A percentile compares a stretch with the other conserved stretches of the same genome.
Evolutionary conservation across 1,140 invertebrate genomes (phyloP).

Genomic region (Phortica variegata): DNA sequence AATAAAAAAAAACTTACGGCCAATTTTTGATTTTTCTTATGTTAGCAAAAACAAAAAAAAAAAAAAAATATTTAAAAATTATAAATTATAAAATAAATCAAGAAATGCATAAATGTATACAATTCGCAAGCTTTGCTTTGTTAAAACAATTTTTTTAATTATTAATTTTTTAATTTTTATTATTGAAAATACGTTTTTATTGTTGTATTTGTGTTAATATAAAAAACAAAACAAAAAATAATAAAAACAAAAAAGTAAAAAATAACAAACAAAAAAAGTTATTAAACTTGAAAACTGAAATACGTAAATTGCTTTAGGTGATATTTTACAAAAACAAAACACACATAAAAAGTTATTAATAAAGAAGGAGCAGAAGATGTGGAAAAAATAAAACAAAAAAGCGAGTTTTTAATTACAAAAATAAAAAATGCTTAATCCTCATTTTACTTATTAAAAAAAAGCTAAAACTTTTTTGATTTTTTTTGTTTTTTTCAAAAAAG

Average conservation of each 20-base stretch:
- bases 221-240: conserved; percentile 19
- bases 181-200: conserved; percentile 32
- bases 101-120: conserved; percentile 31
- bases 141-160: conserved; percentile 35
- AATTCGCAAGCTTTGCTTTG: conserved; percentile 51
- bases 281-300: conserved; percentile 55
- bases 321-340: conserved; percentile 56
- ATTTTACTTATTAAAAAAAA: neutral
- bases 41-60: conserved; percentile 26
- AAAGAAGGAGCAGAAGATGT: conserved; percentile 25
- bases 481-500: conserved; percentile 9
- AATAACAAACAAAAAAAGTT: conserved; percentile 31
- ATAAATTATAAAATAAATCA: too few relatives aligned
- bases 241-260: conserved; percentile 7
- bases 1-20: conserved; percentile 33
- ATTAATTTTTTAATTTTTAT: conserved; percentile 20
- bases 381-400: conserved; percentile 9
- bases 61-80: conserved; percentile 25
- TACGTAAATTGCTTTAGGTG: conserved; percentile 57
- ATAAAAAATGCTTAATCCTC: too few relatives aligned
- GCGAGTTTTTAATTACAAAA: conserved; percentile 39
- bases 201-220: conserved; percentile 46
- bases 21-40: conserved; percentile 38
- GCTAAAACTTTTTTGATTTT: neutral
- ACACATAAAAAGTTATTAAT: conserved; percentile 41